Evolutionary conservation across 2,797 vertebrate genomes (phyloP), one percentile per base, ranked within the genome.

Genomic region (Centroberyx gerrardi): DNA sequence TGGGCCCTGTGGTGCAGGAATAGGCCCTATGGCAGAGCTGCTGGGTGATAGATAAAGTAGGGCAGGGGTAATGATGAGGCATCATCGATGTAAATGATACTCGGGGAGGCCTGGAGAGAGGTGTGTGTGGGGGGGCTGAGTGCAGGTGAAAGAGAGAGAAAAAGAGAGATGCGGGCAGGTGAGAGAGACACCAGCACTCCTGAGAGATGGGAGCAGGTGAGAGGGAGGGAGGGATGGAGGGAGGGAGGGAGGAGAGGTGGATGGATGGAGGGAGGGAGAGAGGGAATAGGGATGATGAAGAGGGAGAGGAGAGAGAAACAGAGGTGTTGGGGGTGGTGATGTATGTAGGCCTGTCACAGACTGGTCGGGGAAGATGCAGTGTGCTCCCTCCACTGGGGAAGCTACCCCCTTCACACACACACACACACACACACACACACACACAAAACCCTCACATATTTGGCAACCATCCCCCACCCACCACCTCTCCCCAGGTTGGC

Each of bases 271-370:
- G 87, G 82, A 87, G 89, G 93, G 91, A 90, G 85, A 93, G 90
- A 91, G 92, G 90, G 90, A 89, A 89, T 90, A 91, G 89, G 89
- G 93, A 94, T 94, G 93, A 94, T 93, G 92, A 94, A 94, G 92
- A 92, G 91, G 91, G 89, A 93, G 90, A 87, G 91, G 84, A 85
- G 88, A 90, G 84, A 91, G 91, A 94, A 94, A 94, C 92, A 93
- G 94, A 93, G 94, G 92, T 94, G 94, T 90, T 93, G 90, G 92
- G 91, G 92, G 92, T 91, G 93, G 94, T 96, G 95, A 96, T 95
- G 93, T 95, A 96, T 95, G 95, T 93, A 84, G 90, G 86, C 87
- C 91, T 96, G 95, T 96, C 94, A 95, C 91, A 92, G 92, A 91
- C 78, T 92, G 94, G 91, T 93, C 88, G 81, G 90, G 91, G 92